Percentiles rank a stretch among this genome's conserved stretches.
Evolutionary conservation across 2,113 vertebrate genomes (phyloP).

Genomic region (Nycticorax nycticorax): DNA sequence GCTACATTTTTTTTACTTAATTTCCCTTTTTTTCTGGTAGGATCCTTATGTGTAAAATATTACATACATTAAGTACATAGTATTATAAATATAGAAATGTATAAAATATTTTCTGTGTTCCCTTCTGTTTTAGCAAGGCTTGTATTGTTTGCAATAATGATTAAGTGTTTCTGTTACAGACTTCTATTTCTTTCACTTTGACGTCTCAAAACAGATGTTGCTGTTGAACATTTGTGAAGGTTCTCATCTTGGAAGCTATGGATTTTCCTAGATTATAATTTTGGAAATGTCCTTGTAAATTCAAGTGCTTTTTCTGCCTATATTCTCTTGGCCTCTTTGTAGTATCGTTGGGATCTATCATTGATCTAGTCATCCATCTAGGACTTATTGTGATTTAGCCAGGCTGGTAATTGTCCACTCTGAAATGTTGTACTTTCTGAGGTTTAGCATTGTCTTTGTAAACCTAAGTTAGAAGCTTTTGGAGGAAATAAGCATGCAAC

Average conservation of each 20-base stretch:
- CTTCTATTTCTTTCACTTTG: not conserved
- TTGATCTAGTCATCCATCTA: not conserved
- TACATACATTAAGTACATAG: not conserved
- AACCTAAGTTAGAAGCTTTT: not conserved
- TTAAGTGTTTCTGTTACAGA: not conserved
- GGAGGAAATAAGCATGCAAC: not conserved
- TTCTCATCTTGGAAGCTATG: not conserved
- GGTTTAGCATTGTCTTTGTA: not conserved
- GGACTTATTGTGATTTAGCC: not conserved
- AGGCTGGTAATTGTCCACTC: not conserved
- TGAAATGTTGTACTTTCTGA: not conserved
- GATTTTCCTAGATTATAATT: not conserved
- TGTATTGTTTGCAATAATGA: not conserved
- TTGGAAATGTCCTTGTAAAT: not conserved
- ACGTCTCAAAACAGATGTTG: not conserved
- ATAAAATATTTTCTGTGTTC: not conserved
- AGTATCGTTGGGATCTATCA: not conserved
- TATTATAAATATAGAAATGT: not conserved
- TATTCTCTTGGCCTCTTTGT: not conserved
- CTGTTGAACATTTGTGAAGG: not conserved
- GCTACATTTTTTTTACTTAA: not conserved
- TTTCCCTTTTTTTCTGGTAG: not conserved
- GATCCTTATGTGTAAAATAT: not conserved
- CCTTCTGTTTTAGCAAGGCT: not conserved
- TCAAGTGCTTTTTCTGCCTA: not conserved